Evolutionary conservation across 1,140 invertebrate genomes (phyloP).

Genomic region (Trypoxylus dichotomus): DNA sequence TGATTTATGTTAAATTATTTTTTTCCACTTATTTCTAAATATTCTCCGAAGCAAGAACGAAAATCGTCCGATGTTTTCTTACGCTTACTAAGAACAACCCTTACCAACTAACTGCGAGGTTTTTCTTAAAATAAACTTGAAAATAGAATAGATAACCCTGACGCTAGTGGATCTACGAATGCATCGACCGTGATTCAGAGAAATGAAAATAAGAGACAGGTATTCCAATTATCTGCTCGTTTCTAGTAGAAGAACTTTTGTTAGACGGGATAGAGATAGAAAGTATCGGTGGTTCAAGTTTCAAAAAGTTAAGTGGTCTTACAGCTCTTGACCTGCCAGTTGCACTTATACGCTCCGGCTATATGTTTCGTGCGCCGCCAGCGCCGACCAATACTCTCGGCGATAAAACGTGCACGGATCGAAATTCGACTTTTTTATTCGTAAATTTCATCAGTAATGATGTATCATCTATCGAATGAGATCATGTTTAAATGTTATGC

Average conservation of each 20-base stretch:
- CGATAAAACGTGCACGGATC: not conserved
- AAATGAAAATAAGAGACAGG: constrained; percentile 8
- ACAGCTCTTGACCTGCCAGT: constrained; percentile 11
- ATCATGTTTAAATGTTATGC: not conserved
- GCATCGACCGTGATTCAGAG: not conserved
- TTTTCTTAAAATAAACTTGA: no score
- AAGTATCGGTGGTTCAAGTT: constrained; percentile 6
- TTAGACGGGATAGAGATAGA: constrained; percentile 19
- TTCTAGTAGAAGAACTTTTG: constrained; percentile 9
- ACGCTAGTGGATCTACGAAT: not conserved
- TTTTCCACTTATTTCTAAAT: no score
- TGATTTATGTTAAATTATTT: no score
- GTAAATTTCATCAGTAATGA: constrained; percentile 13
- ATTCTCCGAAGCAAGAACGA: no score
- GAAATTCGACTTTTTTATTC: not conserved
- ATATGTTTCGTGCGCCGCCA: not conserved
- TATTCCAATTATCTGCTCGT: constrained; percentile 13
- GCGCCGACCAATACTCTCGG: not conserved
- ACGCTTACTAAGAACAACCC: no score
- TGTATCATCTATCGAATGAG: not conserved
- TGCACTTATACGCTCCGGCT: constrained; percentile 7
- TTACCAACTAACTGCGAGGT: no score
- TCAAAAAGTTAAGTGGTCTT: constrained; percentile 4
- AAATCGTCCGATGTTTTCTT: no score
- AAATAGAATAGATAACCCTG: not conserved